Evolutionary conservation across 2,113 vertebrate species (phyloP), one percentile per base, ranked within the genome.

Genomic region (Triplophysa tibetana): DNA sequence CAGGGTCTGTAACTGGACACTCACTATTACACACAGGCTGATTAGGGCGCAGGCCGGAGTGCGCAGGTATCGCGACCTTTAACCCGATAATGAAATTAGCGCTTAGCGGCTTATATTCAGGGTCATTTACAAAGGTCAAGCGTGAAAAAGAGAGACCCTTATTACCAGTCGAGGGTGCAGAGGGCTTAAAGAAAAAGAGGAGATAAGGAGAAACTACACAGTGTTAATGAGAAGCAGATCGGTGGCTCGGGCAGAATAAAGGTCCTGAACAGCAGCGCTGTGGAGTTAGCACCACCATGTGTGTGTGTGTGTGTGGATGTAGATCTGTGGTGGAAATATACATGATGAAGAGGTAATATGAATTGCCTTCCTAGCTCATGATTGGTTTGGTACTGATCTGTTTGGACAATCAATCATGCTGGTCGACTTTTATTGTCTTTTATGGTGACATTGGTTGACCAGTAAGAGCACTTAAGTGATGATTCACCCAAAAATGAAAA

Each of bases 11-110:
- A 82, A 79, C 70, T 82, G 62, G 63, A 82, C 63, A 74, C 69
- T 77, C 58, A 68, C 62, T 74, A 61, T 74, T 75, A 75, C 75
- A 78, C 66, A 68, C 23, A 3, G 13, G 64, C 63, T 66, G 82
- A 79, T 70, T 79, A 45, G 70, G 70, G 72, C 66, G 52, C 56
- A 45, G 43, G 56, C 70, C 5, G 2, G 21, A 68, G 33, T 38
- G 78, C 66, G 21, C 82, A 83, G 77, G 82, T 80, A 80, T 60
- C 45, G 45, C 13, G 70, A 81, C 79, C 77, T 75, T 70, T 80
- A 56, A 69, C 70, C 70, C 33, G 48, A 60, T 83, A 83, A 83
- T 80, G 70, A 83, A 83, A 83, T 83, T 79, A 83, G 65, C 38
- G 79, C 70, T 70, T 75, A 80, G 70, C 58, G 16, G 70, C 70